phyloP scores from a whole-genome alignment of 2,888 invertebrate species.

The Iphiclides podalirius region DNA sequence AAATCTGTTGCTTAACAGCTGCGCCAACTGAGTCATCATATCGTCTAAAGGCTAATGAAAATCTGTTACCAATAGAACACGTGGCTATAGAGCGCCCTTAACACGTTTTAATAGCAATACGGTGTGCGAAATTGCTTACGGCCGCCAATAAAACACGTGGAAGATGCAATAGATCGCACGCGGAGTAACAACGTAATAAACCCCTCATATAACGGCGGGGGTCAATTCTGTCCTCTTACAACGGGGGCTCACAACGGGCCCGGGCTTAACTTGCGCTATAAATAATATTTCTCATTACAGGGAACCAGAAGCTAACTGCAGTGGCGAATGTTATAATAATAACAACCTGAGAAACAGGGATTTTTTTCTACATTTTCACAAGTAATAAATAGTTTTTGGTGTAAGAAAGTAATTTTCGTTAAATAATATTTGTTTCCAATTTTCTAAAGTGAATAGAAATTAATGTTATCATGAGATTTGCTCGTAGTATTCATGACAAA shows the following conservation, averaged over 20 bases:
- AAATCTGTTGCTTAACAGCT: too few relatives aligned
- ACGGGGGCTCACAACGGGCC: conserved; percentile 19
- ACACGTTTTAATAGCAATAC: conserved; percentile 7
- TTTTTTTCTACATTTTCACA: too few relatives aligned
- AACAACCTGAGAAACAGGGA: too few relatives aligned
- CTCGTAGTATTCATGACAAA: neutral
- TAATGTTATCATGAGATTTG: too few relatives aligned
- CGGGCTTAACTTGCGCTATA: conserved; percentile 47
- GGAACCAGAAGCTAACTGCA: neutral
- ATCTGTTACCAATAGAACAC: neutral
- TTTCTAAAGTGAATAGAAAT: too few relatives aligned
- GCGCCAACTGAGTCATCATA: too few relatives aligned
- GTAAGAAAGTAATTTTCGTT: too few relatives aligned
- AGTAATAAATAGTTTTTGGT: conserved; percentile 1
- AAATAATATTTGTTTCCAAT: too few relatives aligned
- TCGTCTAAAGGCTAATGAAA: neutral
- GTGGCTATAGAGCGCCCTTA: neutral
- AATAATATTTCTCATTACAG: conserved; percentile 70
- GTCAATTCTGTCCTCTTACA: conserved; percentile 17
- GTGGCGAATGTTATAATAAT: too few relatives aligned
- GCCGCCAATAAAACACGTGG: conserved; percentile 22
- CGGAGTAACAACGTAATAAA: conserved; percentile 22
- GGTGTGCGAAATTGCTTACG: conserved; percentile 18
- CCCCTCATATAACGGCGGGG: conserved; percentile 21
- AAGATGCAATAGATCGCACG: conserved; percentile 18